Percentiles rank a stretch among this genome's conserved stretches.
Evolutionary conservation across 2,888 invertebrate species (phyloP).

Genomic region (Aethes cnicana): DNA sequence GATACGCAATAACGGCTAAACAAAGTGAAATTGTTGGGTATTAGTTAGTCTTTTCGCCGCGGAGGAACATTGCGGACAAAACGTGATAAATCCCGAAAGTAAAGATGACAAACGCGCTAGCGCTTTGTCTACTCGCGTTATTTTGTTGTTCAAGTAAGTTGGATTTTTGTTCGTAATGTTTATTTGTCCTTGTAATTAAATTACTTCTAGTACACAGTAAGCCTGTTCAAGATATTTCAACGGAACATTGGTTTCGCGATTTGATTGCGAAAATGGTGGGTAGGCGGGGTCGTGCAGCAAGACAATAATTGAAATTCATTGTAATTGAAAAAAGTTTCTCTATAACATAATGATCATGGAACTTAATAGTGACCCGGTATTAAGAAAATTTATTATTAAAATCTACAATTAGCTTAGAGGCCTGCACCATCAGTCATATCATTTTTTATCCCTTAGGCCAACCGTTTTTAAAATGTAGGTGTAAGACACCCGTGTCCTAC

Average conservation of each 20-base stretch:
- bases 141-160: conserved; percentile 71
- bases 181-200: conserved; percentile 44
- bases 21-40: conserved; percentile 68
- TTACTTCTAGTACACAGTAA: conserved; percentile 23
- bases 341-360: no score
- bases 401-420: no score
- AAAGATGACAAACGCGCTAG: conserved; percentile 70
- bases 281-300: conserved; percentile 5
- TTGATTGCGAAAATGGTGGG: conserved; percentile 15
- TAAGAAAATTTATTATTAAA: no score
- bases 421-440: no score
- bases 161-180: conserved; percentile 33
- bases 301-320: no score
- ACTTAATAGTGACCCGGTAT: no score
- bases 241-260: conserved; percentile 6
- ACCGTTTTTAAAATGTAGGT: no score
- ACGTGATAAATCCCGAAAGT: conserved; percentile 43
- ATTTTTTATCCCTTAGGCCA: no score
- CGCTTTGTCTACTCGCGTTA: conserved; percentile 68
- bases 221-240: conserved; percentile 7
- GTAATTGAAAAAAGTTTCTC: no score
- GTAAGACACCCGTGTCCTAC: no score
- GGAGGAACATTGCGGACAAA: conserved; percentile 49
- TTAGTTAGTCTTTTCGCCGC: conserved; percentile 54
- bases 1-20: conserved; percentile 65